Base-by-base conservation (phyloP, 1,140 invertebrate genomes). In the Caenorhabditis brenneri region DNA sequence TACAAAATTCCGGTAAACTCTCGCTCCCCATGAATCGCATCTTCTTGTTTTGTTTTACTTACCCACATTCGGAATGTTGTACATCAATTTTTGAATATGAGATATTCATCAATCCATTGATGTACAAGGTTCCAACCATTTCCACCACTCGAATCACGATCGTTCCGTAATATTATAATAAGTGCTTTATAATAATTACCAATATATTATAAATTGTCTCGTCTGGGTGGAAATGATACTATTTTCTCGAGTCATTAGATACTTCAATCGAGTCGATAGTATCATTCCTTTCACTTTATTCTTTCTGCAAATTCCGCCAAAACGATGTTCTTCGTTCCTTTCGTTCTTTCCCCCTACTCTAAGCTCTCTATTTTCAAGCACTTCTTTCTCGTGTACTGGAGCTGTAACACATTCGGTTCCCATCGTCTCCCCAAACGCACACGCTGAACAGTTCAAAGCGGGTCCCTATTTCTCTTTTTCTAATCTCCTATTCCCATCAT, bases 301-400 rank as follows among this genome's bases (percentile, higher is more conserved):
- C 22, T 39, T 24, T 22, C 36, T n/a, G 19, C 12, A 36, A 36
- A 36, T 39, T 65, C 19, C 31, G 33, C 6, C 36, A 42, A 36
- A 29, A 74, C 22, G 36, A 36, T 42, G 33, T 42, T 31, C 42
- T 74, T 27, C 15, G 36, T 74, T 31, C n/a, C 33, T 42, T 42
- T 39, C 42, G 65, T 74, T 74, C 65, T 74, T 74, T 74, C 65
- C 36, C 15, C 36, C 65, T n/a, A 39, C 19, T 24, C 58, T 55
- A 15, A 74, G 65, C 65, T 39, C 65, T 74, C 65, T 42, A 3
- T 36, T 24, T 42, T 74, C 65, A 74, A 1, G 7, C 36, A 9
- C 36, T n/a, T 31, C 65, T 74, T 31, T 74, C n/a, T 74, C 65
- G 65, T 74, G 65, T 74, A 74, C 36, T 74, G 65, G 65, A 74